A percentile compares a stretch with the other conserved stretches of the same genome.
Conservation (phyloP, 2,888 invertebrate species). For the Nezara viridula region DNA sequence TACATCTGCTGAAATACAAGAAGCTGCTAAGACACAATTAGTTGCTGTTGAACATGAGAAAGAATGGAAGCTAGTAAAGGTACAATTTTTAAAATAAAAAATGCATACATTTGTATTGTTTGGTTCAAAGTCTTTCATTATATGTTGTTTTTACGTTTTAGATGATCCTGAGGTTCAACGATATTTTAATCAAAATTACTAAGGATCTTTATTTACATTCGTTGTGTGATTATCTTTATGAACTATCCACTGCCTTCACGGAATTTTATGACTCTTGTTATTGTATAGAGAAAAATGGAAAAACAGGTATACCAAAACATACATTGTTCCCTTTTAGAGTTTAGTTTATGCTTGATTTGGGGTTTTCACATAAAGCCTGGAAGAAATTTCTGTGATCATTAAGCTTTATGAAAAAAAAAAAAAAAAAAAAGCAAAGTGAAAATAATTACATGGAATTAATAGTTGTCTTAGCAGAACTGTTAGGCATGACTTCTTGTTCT, state of each 20-base stretch:
- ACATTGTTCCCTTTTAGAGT: not conserved
- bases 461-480: too few species aligned
- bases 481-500: too few species aligned
- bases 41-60: conserved; percentile 87
- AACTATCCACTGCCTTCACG: conserved; percentile 90
- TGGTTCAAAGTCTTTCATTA: not conserved
- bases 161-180: conserved; percentile 86
- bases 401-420: too few species aligned
- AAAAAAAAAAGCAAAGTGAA: too few species aligned
- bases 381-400: too few species aligned
- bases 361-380: too few species aligned
- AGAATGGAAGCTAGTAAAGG: conserved; percentile 95
- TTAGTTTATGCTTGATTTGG: not conserved
- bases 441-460: too few species aligned
- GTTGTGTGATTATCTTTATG: conserved; percentile 96
- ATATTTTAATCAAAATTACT: conserved; percentile 84
- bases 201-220: conserved; percentile 87
- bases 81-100: conserved; percentile 63
- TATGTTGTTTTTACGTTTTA: conserved; percentile 64
- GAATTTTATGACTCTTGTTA: conserved; percentile 99
- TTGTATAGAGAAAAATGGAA: conserved; percentile 92
- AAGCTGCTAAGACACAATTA: conserved; percentile 74
- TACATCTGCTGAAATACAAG: conserved; percentile 74
- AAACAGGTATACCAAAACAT: conserved; percentile 68
- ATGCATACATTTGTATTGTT: not conserved